Percentiles rank a stretch among this genome's conserved stretches.
phyloP scores from a whole-genome alignment of 2,797 vertebrate genomes.

The Hipposideros larvatus region DNA sequence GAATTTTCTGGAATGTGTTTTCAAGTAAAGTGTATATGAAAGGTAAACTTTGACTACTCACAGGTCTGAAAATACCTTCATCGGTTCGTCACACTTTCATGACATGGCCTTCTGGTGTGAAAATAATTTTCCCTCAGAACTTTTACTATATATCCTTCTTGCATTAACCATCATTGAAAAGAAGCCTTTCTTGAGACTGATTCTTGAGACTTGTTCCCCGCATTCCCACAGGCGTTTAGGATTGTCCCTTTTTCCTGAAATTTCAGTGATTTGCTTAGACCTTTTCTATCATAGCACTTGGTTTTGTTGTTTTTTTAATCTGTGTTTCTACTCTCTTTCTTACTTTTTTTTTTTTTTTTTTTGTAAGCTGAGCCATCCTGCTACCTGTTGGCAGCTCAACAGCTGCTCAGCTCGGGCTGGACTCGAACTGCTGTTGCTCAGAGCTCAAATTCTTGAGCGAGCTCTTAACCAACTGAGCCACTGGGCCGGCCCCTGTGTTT shows the following conservation, averaged over 20 bases:
- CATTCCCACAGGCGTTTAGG: background rate
- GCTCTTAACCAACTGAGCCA: too few relatives aligned
- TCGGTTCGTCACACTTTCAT: background rate
- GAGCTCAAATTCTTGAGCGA: too few relatives aligned
- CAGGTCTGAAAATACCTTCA: background rate
- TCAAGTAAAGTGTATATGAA: background rate
- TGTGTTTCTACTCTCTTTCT: background rate
- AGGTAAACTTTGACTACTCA: background rate
- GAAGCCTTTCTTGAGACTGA: background rate
- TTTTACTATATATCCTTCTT: background rate
- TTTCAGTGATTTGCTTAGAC: background rate
- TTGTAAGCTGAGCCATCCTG: too few relatives aligned
- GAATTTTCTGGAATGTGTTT: background rate
- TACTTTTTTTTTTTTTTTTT: background rate
- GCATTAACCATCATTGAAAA: background rate
- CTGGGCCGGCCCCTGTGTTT: background rate
- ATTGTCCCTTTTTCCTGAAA: constrained; percentile 21
- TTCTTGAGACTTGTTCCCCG: background rate
- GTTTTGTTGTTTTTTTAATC: background rate
- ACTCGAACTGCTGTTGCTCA: too few relatives aligned
- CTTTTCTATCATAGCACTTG: background rate
- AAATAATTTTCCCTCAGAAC: constrained; percentile 33
- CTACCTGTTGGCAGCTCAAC: too few relatives aligned
- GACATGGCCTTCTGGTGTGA: background rate
- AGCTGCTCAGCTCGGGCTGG: too few relatives aligned